Conservation (phyloP, 2,113 vertebrate genomes). For the Chionomys nivalis region DNA sequence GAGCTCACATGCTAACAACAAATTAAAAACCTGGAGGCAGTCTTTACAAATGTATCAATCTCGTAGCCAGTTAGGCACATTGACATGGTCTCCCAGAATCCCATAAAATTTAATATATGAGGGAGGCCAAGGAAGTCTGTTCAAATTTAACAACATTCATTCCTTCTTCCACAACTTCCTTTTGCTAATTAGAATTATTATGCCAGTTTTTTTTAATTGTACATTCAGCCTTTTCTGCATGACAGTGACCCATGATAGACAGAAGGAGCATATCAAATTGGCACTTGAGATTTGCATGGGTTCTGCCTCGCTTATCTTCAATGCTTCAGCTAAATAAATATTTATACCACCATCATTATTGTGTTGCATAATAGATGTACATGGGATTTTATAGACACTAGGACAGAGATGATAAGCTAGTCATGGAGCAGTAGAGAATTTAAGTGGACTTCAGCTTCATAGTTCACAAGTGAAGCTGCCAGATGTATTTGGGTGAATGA, state of each 20-base stretch:
- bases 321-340: conserved; percentile 62
- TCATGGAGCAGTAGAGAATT: conserved; percentile 36
- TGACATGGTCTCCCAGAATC: background rate
- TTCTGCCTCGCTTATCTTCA: conserved; percentile 41
- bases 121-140: background rate
- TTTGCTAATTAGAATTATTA: conserved; percentile 64
- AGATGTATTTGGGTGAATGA: background rate
- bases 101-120: background rate
- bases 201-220: conserved; percentile 39
- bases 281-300: conserved; percentile 42
- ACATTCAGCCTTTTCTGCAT: conserved; percentile 24
- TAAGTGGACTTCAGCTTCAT: conserved; percentile 30
- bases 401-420: background rate
- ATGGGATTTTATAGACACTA: conserved; percentile 16
- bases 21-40: background rate
- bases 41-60: background rate
- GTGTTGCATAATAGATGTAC: conserved; percentile 1
- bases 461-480: background rate
- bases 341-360: conserved; percentile 54
- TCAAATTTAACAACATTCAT: conserved; percentile 16
- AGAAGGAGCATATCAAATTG: conserved; percentile 33
- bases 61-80: background rate
- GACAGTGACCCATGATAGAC: conserved; percentile 26
- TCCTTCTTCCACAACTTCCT: background rate
- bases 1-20: background rate